Base-by-base conservation (phyloP, 2,888 invertebrate genomes). In the Agrochola macilenta region DNA sequence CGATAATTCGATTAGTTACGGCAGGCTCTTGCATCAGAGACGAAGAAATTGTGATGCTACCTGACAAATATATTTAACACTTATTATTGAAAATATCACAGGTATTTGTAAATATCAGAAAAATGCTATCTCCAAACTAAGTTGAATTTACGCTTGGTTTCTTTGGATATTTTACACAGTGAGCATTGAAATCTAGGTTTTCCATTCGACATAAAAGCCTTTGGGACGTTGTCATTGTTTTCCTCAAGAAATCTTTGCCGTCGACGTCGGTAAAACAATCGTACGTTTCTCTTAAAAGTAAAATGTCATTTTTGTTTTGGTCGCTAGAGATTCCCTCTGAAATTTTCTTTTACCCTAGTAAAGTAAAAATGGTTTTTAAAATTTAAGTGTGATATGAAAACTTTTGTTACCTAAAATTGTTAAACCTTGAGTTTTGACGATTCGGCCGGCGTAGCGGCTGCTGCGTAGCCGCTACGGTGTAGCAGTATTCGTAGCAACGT, bases 381-480 rank as follows among this genome's bases (percentile, higher is more conserved):
- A 69, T 58, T 57, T 54, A 43, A 14, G 26, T 52, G 58, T 26
- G 5, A n/a, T 26, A 23, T 68, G n/a, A 65, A 54, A 30, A 65
- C 11, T 73, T 79, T 57, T 49, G 46, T 58, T 26, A 35, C 23
- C 20, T 2, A n/a, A 39, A 83, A 69, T 74, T 69, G 26, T 30
- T 23, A 9, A 60, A 66, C 30, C 9, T 49, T 60, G 7, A 11
- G 26, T 35, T 74, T 66, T 68, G 66, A 39, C 4, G 4, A 75
- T 52, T 54, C n/a, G 17, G 14, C 49, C 17, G 14, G 26, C 74
- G 83, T 82, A 79, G 74, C 70, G 5, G 69, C 83, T 83, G 49
- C 23, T 20, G 35, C 70, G 83, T 82, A 79, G 74, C 74, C 3
- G 75, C 82, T 82, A 83, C 82, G 79, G n/a, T 79, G 82, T 69